Percentiles rank a stretch among this genome's conserved stretches.
Evolutionary conservation across 2,888 invertebrate genomes (phyloP).

Genomic region (Piscicola geometra): DNA sequence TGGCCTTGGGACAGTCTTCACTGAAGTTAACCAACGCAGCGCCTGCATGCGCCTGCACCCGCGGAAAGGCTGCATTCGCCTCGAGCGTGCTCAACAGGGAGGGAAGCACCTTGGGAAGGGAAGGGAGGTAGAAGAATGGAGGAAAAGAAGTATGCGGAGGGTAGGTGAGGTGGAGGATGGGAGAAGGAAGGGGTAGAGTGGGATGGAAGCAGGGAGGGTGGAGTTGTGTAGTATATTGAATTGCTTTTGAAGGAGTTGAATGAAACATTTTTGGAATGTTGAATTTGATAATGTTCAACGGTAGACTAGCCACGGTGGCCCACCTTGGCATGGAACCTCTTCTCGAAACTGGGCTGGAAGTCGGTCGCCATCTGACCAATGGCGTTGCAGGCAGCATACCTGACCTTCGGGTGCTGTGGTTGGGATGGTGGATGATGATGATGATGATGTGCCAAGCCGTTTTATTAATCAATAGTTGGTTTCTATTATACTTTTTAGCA

Average conservation of each 20-base stretch:
- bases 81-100: conserved; percentile 79
- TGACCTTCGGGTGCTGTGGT: conserved; percentile 48
- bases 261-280: too few relatives aligned
- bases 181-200: too few relatives aligned
- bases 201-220: too few relatives aligned
- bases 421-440: not conserved
- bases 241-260: not conserved
- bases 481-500: too few relatives aligned
- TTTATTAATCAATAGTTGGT: too few relatives aligned
- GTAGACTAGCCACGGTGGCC: too few relatives aligned
- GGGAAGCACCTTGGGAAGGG: conserved; percentile 68
- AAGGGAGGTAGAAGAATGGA: not conserved
- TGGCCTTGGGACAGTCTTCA: conserved; percentile 94
- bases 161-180: too few relatives aligned
- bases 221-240: too few relatives aligned
- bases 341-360: conserved; percentile 92
- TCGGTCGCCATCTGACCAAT: conserved; percentile 98
- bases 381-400: conserved; percentile 97
- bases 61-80: conserved; percentile 82
- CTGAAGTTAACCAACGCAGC: conserved; percentile 98
- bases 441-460: too few relatives aligned
- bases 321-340: conserved; percentile 89
- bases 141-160: not conserved
- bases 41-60: conserved; percentile 83
- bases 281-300: too few relatives aligned